Percentiles rank a stretch among this genome's conserved stretches.
Evolutionary conservation across 2,888 invertebrate species (phyloP).

Genomic region (Agriopis marginaria): DNA sequence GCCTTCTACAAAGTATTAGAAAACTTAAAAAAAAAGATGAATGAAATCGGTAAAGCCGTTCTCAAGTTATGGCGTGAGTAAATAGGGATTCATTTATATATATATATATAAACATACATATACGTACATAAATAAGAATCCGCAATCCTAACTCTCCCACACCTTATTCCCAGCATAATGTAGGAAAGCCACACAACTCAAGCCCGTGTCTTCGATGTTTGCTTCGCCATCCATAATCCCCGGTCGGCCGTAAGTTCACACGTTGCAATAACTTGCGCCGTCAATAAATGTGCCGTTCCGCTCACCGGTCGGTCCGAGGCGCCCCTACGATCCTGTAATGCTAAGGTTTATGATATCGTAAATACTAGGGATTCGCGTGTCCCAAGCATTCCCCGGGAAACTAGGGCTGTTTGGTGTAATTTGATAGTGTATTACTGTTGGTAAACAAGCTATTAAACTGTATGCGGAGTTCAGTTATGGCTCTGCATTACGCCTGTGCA

Average conservation of each 20-base stretch:
- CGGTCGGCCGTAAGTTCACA: slow-evolving; percentile 28
- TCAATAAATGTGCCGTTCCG: slow-evolving; percentile 30
- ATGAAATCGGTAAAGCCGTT: too few relatives aligned
- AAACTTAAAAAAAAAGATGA: too few relatives aligned
- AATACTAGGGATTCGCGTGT: slow-evolving; percentile 32
- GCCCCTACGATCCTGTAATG: slow-evolving; percentile 30
- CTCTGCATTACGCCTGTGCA: neutral
- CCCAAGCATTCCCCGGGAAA: slow-evolving; percentile 4
- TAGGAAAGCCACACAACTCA: slow-evolving; percentile 8
- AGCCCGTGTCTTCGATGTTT: slow-evolving; percentile 13
- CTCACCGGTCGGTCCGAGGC: slow-evolving; percentile 15
- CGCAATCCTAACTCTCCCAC: neutral
- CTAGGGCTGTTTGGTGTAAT: slow-evolving; percentile 4
- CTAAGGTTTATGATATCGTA: slow-evolving; percentile 41
- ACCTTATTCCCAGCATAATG: slow-evolving; percentile 1
- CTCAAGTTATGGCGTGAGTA: too few relatives aligned
- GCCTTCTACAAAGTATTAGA: too few relatives aligned
- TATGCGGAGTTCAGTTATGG: neutral
- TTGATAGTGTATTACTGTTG: slow-evolving; percentile 15
- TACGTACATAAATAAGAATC: neutral
- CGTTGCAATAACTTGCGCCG: slow-evolving; percentile 22
- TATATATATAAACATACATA: too few relatives aligned
- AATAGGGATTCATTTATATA: too few relatives aligned
- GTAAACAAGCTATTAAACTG: slow-evolving; percentile 2
- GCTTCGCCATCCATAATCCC: slow-evolving; percentile 19